Conservation (phyloP, 2,113 vertebrate genomes). For the Piaya cayana region DNA sequence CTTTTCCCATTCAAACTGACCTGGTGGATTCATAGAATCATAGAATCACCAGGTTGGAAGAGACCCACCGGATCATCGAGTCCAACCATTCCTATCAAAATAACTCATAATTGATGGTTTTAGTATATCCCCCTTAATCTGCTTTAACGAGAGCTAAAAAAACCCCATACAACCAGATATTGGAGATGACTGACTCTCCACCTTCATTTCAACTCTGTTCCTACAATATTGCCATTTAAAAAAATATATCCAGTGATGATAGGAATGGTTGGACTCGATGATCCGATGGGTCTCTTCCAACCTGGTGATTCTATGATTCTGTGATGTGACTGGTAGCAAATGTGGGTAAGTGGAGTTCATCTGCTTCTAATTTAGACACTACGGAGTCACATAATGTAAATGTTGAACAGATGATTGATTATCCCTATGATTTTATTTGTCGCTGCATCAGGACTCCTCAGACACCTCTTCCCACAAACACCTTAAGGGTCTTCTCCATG, state of each 20-base stretch:
- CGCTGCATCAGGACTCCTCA: background rate
- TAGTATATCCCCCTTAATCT: background rate
- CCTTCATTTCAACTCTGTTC: background rate
- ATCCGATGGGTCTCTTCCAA: no score
- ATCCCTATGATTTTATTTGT: background rate
- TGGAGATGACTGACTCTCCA: background rate
- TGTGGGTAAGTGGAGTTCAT: background rate
- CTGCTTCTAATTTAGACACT: background rate
- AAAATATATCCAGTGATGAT: background rate
- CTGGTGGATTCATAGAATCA: background rate
- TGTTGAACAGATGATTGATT: background rate
- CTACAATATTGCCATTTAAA: background rate
- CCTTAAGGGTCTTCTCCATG: background rate
- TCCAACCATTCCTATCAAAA: no score
- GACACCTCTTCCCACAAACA: background rate
- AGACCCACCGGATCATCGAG: no score
- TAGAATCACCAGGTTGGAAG: no score
- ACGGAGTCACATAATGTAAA: rapidly evolving
- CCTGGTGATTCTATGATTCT: no score
- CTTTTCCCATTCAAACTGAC: background rate
- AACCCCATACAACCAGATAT: background rate
- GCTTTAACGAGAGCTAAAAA: background rate
- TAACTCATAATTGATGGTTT: background rate
- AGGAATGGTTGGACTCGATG: no score
- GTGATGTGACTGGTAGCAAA: background rate